phyloP scores from a whole-genome alignment of 2,113 vertebrate genomes.

The Ciconia boyciana region DNA sequence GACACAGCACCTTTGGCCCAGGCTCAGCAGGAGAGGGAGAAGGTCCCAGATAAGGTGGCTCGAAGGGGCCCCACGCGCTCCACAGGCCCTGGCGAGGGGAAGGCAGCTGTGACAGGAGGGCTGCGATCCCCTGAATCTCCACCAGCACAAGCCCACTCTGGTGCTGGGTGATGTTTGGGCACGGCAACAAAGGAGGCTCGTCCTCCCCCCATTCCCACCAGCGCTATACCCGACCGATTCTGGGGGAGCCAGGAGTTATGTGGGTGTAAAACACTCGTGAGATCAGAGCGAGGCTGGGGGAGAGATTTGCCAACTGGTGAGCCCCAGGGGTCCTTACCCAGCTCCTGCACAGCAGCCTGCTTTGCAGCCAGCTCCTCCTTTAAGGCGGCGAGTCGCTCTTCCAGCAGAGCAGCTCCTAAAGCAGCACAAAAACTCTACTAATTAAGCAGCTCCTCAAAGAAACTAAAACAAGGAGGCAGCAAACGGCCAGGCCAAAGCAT shows the following conservation, averaged over 20 bases:
- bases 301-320: neutral
- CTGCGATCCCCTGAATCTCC: neutral
- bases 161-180: neutral
- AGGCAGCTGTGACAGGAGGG: neutral
- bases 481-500: neutral
- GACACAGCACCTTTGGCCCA: neutral
- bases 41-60: neutral
- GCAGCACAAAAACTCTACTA: neutral
- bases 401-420: slow-evolving; percentile 69
- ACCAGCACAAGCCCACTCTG: neutral
- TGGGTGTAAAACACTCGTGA: rapidly evolving
- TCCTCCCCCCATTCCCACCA: neutral
- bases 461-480: neutral
- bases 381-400: slow-evolving; percentile 68
- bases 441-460: neutral
- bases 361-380: slow-evolving; percentile 71
- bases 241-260: rapidly evolving
- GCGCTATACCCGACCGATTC: rapidly evolving
- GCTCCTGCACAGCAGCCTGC: slow-evolving; percentile 64
- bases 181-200: neutral
- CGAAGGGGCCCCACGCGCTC: neutral
- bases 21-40: neutral
- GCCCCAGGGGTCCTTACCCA: slow-evolving; percentile 71
- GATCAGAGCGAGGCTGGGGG: neutral
- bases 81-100: neutral